Evolutionary conservation across 2,888 invertebrate genomes (phyloP).

Genomic region (Graphium colonna): DNA sequence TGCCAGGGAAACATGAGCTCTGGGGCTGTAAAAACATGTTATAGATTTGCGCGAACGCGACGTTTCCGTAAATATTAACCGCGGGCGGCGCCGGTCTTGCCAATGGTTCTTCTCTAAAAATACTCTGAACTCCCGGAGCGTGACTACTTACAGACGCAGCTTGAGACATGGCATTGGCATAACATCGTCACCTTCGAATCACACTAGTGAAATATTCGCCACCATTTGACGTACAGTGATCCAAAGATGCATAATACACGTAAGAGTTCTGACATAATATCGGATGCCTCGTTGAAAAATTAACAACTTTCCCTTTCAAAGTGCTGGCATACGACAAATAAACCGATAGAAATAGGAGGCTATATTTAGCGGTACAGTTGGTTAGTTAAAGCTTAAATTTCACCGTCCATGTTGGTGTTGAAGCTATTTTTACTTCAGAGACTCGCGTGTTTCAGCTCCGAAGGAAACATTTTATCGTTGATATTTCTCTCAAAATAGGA

Average conservation of each 20-base stretch:
- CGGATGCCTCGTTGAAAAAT: background rate
- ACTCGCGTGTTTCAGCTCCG: background rate
- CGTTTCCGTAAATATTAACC: slow-evolving; percentile 52
- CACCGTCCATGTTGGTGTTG: slow-evolving; percentile 10
- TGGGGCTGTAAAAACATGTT: slow-evolving; percentile 34
- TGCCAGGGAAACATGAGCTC: slow-evolving; percentile 35
- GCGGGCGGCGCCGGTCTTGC: slow-evolving; percentile 37
- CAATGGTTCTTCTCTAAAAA: slow-evolving; percentile 45
- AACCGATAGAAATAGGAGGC: slow-evolving; percentile 3
- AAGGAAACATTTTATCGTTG: slow-evolving; percentile 1
- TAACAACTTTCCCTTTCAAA: background rate
- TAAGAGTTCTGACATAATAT: slow-evolving; percentile 14
- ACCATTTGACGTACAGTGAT: background rate
- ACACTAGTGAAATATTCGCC: slow-evolving; percentile 2
- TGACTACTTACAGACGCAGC: slow-evolving; percentile 10
- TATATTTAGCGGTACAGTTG: slow-evolving; percentile 16
- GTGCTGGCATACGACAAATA: slow-evolving; percentile 3
- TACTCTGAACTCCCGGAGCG: slow-evolving; percentile 37
- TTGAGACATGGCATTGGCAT: slow-evolving; percentile 12
- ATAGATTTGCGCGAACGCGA: slow-evolving; percentile 34
- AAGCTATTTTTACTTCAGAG: slow-evolving; percentile 3
- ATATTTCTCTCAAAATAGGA: background rate
- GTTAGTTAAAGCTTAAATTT: slow-evolving; percentile 18
- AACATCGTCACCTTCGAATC: slow-evolving; percentile 5
- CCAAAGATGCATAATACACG: background rate